Base-by-base conservation (phyloP, 2,113 vertebrate genomes). In the Mandrillus leucophaeus region DNA sequence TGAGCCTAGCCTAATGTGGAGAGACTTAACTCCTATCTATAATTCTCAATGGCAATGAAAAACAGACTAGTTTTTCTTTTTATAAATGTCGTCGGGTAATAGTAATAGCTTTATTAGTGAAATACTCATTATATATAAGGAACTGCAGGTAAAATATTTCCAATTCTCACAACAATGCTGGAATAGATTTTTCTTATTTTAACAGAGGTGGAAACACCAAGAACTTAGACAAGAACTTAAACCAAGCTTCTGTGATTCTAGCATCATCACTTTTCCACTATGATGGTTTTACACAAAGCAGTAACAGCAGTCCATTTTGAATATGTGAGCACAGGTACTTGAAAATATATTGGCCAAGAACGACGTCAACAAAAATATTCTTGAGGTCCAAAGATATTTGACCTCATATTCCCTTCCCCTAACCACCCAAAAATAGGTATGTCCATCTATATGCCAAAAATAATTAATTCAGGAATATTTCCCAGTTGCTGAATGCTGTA, bases 11-110 rank as follows among this genome's bases (percentile, higher is more conserved):
- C 27, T 76, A 9, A 64, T 40, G 3, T 78, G 38, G 38, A 35
- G 48, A 86, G 11, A 40, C 17, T 82, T 88, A 61, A 79, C 10
- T 85, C 22, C 40, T 52, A n/a, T 52, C 16, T 82, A 0, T 50
- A 81, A 89, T 68, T 89, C 68, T 14, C 30, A 80, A 38, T 48
- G 13, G 61, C 27, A 89, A 80, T 68, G 13, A 78, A 52, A 96
- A 83, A 43, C 38, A 75, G 10, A 0, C 32, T 68, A 86, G 61
- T 40, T 83, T 90, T 96, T 92, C 17, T 87, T 25, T 95, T 90
- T 85, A 57, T 52, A 91, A 70, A 78, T 88, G 38, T 57, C 35
- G 78, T 2, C 22, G 52, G 70, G 6, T 1, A 61, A 83, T 83
- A 97, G 86, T 72, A 45, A 80, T 84, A 38, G 13, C 9, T 87